Evolutionary conservation across 2,797 vertebrate species (phyloP).

Genomic region (Gymnoscopelus microlampas): DNA sequence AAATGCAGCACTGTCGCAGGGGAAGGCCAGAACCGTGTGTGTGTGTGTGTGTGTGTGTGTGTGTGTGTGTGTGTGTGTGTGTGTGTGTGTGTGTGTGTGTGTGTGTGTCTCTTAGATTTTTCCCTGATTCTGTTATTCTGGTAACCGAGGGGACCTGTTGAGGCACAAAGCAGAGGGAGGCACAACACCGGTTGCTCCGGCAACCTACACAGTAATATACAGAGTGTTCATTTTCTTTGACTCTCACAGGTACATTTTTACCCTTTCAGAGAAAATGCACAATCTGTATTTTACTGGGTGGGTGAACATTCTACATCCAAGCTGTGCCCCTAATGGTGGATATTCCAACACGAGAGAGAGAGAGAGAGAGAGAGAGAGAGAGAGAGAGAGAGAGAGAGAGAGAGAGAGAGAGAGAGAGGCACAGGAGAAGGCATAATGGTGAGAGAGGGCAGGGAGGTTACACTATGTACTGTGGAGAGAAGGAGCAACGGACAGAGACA

Average conservation of each 20-base stretch:
- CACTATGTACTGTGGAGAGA: neutral
- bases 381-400: constrained; percentile 33
- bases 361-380: constrained; percentile 16
- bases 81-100: too few species aligned
- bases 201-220: too few species aligned
- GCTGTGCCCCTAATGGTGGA: constrained; percentile 9
- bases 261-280: too few species aligned
- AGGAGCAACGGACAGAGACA: neutral
- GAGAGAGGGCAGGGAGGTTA: neutral
- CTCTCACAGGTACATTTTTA: too few species aligned
- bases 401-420: constrained; percentile 7
- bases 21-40: too few species aligned
- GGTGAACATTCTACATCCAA: constrained; percentile 18
- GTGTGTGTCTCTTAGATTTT: too few species aligned
- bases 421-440: neutral
- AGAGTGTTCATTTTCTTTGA: too few species aligned
- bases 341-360: neutral
- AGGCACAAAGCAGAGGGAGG: constrained; percentile 10
- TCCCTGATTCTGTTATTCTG: neutral
- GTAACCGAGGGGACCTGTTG: constrained; percentile 11
- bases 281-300: constrained; percentile 1
- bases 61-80: too few species aligned
- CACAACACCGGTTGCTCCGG: neutral
- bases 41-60: too few species aligned
- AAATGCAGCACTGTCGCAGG: too few species aligned